Percentiles rank a stretch among this genome's conserved stretches.
Evolutionary conservation across 2,113 vertebrate genomes (phyloP).

Genomic region (Macroglossus sobrinus): DNA sequence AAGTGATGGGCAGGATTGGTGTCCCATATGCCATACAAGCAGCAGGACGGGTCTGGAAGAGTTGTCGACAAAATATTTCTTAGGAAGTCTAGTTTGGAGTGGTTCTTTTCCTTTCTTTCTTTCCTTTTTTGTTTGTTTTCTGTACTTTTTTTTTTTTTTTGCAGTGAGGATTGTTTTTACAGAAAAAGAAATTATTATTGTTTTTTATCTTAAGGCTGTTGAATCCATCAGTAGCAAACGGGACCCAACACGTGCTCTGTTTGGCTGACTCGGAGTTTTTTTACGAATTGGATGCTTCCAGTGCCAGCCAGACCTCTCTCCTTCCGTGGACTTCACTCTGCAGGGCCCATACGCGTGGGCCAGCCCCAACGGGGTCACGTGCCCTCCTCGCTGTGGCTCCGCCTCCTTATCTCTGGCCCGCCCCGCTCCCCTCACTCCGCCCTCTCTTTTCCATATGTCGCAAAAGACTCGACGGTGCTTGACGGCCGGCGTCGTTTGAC

Average conservation of each 20-base stretch:
- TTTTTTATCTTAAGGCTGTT: background rate
- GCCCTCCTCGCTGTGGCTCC: accelerated
- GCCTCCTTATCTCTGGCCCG: background rate
- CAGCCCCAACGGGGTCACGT: accelerated
- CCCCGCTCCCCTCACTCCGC: background rate
- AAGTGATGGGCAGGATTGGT: background rate
- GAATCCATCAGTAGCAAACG: conserved; percentile 46
- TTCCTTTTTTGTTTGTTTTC: background rate
- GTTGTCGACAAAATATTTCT: background rate
- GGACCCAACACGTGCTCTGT: background rate
- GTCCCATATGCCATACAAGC: background rate
- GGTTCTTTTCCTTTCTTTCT: background rate
- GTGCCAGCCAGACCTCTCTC: accelerated
- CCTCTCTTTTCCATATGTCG: conserved; percentile 36
- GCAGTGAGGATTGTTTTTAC: conserved; percentile 1
- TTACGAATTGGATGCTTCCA: background rate
- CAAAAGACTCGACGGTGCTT: conserved; percentile 36
- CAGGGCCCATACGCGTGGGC: accelerated
- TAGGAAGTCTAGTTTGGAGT: background rate
- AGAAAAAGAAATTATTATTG: background rate
- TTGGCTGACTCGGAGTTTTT: background rate
- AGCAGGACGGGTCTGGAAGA: background rate
- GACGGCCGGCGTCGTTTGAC: conserved; percentile 54
- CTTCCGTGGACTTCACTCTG: accelerated
- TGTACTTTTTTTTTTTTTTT: background rate